These are phyloP conservation scores for Jordanella pulchra DNA, from an alignment of 2,797 vertebrate genomes.

Conservation along the genomic window DNA sequence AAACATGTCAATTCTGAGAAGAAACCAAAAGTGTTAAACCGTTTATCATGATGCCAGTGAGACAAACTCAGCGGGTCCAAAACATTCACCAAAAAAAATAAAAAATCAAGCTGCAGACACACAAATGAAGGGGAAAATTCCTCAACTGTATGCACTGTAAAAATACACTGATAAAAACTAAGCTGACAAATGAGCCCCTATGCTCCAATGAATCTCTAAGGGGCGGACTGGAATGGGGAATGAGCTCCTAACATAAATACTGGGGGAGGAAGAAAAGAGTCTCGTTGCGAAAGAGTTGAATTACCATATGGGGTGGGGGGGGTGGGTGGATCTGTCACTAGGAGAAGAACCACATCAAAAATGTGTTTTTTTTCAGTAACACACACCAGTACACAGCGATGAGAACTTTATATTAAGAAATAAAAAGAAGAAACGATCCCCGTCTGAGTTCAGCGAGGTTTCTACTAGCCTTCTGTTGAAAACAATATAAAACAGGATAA, in stretches of 20 bases:
- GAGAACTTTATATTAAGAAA: constrained; percentile 29
- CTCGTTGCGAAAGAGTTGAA: constrained; percentile 63
- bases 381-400: constrained; percentile 38
- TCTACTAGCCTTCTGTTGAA: constrained; percentile 22
- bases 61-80: background rate
- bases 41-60: constrained; percentile 19
- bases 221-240: constrained; percentile 53
- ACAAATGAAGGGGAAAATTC: constrained; percentile 64
- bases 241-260: constrained; percentile 57
- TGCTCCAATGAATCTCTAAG: constrained; percentile 70
- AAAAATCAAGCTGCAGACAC: constrained; percentile 35
- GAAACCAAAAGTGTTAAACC: background rate
- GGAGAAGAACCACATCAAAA: constrained; percentile 54
- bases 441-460: background rate
- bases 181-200: constrained; percentile 65
- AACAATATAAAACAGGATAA: constrained; percentile 5
- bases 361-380: no score
- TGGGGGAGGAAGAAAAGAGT: constrained; percentile 63
- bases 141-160: constrained; percentile 61
- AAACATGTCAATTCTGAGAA: background rate
- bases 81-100: constrained; percentile 44
- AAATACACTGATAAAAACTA: constrained; percentile 67
- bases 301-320: constrained; percentile 64
- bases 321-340: constrained; percentile 51
- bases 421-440: constrained; percentile 21